Evolutionary conservation across 2,888 invertebrate species (phyloP), one percentile per base, ranked within the genome.

Genomic region (Rhagonycha lutea): DNA sequence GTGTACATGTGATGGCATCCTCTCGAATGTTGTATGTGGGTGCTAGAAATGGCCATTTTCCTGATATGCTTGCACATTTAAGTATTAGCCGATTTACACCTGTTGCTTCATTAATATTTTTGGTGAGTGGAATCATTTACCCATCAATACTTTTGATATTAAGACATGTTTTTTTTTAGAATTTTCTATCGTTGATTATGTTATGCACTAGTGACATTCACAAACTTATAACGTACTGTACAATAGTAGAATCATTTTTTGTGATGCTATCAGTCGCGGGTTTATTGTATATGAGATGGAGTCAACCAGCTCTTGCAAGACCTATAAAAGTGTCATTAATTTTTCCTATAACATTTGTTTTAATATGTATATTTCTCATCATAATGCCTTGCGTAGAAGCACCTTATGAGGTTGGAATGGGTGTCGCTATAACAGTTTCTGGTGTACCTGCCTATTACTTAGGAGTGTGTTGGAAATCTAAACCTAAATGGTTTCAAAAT

Each of bases 1-100:
- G 97, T 77, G 97, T 98, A 72, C 97, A 97, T 85, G 96, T 98
- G 69, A 97, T 98, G 95, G 95, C 98, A 18, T 96, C 97, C 9
- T 97, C 98, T 2, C 92, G 96, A 79, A 94, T 96, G 93, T 94
- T 96, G 83, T 96, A 96, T 87, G 96, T 96, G 10, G 96, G 96
- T n/a, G 96, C 96, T 0, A 90, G 96, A 77, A 95, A 95, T 83
- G 96, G 96, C 0, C 96, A 96, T 84, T 95, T 96, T 90, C 96
- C 96, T 0, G 91, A 92, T 4, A 88, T 95, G 83, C 88, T 96
- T 29, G 94, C 95, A 0, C 93, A 96, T 82, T 94, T 96, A 80
- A 95, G 94, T 86, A 87, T 95, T 9, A 90, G 92, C 70, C 92
- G 92, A 83, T 91, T 91, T 85, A 95, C 96, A 1, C 96, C 96